These are phyloP conservation scores for Pogoniulus pusillus DNA, from an alignment of 2,797 vertebrate species.

Conservation along the genomic window DNA sequence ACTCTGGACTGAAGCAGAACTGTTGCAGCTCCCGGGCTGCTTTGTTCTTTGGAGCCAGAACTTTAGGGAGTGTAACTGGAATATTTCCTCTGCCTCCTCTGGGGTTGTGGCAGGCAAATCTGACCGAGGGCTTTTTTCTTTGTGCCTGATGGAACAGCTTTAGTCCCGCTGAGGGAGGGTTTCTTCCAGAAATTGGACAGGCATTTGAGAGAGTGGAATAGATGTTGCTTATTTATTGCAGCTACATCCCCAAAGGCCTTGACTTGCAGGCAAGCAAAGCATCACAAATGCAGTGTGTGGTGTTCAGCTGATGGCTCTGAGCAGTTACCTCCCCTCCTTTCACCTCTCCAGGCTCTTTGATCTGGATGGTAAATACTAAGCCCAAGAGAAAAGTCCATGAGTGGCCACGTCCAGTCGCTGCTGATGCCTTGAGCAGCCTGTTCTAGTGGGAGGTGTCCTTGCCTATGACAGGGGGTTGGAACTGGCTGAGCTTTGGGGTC, in stretches of 20 bases:
- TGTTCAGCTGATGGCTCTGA: background rate
- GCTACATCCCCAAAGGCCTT: background rate
- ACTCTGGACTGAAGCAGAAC: background rate
- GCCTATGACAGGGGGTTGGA: no score
- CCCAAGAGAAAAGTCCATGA: background rate
- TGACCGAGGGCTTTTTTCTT: background rate
- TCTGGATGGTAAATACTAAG: background rate
- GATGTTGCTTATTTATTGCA: background rate
- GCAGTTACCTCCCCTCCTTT: background rate
- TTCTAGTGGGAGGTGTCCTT: no score
- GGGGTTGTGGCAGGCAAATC: background rate
- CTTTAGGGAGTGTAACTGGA: background rate
- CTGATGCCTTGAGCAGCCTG: no score
- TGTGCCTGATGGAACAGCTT: background rate
- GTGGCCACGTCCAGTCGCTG: background rate
- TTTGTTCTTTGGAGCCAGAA: background rate
- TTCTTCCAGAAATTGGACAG: background rate
- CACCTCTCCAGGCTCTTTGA: background rate
- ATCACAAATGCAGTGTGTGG: background rate
- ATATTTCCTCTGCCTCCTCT: background rate
- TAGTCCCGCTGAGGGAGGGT: background rate
- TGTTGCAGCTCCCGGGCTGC: background rate
- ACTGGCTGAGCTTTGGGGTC: no score
- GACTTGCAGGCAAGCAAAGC: background rate
- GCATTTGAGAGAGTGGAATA: background rate